Evolutionary conservation across 2,888 invertebrate genomes (phyloP), one percentile per base, ranked within the genome.

Genomic region (Rhaphigaster nebulosa): DNA sequence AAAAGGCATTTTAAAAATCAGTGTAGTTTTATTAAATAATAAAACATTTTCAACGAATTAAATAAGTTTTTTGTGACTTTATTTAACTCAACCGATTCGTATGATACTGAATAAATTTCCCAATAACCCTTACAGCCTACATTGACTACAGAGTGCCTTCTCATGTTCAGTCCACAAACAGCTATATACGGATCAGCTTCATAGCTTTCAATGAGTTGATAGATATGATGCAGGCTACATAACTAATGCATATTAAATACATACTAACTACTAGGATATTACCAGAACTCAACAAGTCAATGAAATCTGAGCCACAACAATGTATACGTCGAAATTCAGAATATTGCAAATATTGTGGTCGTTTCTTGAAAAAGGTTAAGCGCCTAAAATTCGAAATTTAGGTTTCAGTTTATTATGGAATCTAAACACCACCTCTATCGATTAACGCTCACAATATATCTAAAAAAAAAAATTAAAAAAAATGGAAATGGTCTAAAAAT

Each of bases 131-230:
- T 29, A 15, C 18, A 1, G 13, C 34, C 34, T 20, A 34, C 45
- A 84, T 45, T n/a, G 84, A 41, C 84, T 50, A n/a, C 45, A 15
- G 45, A 84, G 84, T 84, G 84, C n/a, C 84, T 84, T 84, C 84
- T 84, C 84, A 13, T 84, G 41, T 84, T 45, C 13, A 5, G n/a
- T 26, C 84, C 45, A 13, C 45, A 84, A 41, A 26, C 45, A 84
- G 34, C 70, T 76, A 38, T 20, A 38, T n/a, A 65, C 29, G 6
- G 15, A 65, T 0, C 34, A 15, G 15, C 29, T 29, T 29, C 70
- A 20, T 34, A 38, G 38, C 70, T 38, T 38, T 76, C 70, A 34
- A 23, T 38, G 70, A 38, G 1, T 76, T 20, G 8, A 12, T 76
- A 38, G 70, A 38, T 34, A 29, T 65, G 65, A 65, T 34, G 29